Base-by-base conservation (phyloP, 2,888 invertebrate genomes). In the Autographa pulchrina region DNA sequence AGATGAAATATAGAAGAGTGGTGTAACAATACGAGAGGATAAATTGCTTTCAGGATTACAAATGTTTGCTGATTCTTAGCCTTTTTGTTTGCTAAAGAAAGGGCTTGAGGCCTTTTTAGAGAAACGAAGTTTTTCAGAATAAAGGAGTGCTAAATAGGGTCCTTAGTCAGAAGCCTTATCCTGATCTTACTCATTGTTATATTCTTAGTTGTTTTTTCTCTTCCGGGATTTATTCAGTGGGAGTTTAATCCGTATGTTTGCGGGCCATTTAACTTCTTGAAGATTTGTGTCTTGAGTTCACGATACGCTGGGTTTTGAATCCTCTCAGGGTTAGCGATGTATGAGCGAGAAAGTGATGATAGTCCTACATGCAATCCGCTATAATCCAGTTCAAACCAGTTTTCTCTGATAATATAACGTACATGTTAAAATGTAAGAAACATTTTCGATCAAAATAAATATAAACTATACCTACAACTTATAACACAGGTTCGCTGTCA, bases 11-110 rank as follows among this genome's bases (percentile, higher is more conserved):
- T 86, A 85, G 79, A 77, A 75, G 79, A 82, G 72, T 76, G 68
- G 78, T 80, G 79, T 83, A 85, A 88, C 88, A 89, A 89, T 88
- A 84, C 82, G 66, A 62, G 52, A 78, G 88, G 86, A 89, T 86
- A 88, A 88, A 89, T 88, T 83, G 86, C 80, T 75, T 75, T 68
- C 72, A 75, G 81, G 83, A 84, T 88, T 85, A 88, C 87, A 84
- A 86, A 88, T 86, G 87, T 85, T 82, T 81, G 85, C 75, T 79
- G 85, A 84, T 84, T 87, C 83, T 84, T 80, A 79, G 78, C 74
- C 78, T 85, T 86, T 86, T 83, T 85, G 78, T 80, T 78, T 78
- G 78, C 78, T n/a, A 2, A 78, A 78, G 75, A 78, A 78, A 73
- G 80, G 72, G 80, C 77, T 74, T 66, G 72, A 70, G 72, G 43